Base-by-base conservation (phyloP, 2,797 vertebrate genomes). In the Eurystomus glaucurus region DNA sequence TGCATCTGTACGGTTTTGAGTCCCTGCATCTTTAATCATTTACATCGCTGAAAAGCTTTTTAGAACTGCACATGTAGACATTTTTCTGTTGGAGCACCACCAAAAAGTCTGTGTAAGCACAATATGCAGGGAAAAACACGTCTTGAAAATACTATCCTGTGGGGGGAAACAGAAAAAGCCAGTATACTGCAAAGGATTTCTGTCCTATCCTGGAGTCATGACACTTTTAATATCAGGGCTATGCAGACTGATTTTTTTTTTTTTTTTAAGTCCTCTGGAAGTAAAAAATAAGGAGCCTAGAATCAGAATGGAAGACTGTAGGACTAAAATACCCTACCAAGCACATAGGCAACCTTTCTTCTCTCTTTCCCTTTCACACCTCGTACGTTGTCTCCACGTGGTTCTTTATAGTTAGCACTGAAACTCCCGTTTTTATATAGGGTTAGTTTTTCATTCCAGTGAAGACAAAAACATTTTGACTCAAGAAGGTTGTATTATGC, bases 31-130 rank as follows among this genome's bases (percentile, higher is more conserved):
- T 97, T 95, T 97, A 95, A 96, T 93, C 88, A 94, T 96, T 95
- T 96, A 95, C 94, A 95, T 94, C 28, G 48, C 88, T 94, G 92
- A 91, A 95, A 97, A 96, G 88, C 83, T 96, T 97, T 96, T 93
- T 82, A 96, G 96, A 97, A 92, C 88, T 94, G 94, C 94, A 92
- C 77, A 93, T 75, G 74, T 91, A 93, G 83, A 95, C 18, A 0
- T 85, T 96, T 97, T 97, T 91, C 87, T 88, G 26, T 74, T 97
- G 96, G 96, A 96, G 77, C 69, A 82, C 74, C 52, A 84, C 95
- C 94, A 93, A 94, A 85, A 94, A 84, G 82, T 95, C 74, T 83
- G 88, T 90, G 86, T 87, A 97, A 98, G 94, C 87, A 96, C 92
- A 96, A 92, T 92, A 70, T 52, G 55, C 83, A 70, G 79, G 65